phyloP scores from a whole-genome alignment of 2,888 invertebrate genomes.

The Pelosia muscerda region DNA sequence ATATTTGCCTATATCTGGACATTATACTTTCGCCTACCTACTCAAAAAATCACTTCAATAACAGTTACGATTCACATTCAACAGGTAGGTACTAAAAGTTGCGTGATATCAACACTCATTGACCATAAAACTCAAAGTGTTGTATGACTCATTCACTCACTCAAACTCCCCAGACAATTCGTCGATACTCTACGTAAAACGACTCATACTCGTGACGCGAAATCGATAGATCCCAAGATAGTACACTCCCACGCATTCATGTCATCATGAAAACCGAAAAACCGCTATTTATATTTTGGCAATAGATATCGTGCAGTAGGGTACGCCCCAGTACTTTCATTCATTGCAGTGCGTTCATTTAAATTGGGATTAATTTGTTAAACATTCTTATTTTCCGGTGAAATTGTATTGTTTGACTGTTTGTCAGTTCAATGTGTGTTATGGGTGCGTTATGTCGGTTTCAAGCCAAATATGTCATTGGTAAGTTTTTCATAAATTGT shows the following conservation, averaged over 20 bases:
- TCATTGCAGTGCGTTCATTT: slow-evolving; percentile 38
- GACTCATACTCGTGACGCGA: slow-evolving; percentile 53
- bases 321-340: slow-evolving; percentile 31
- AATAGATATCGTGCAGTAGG: slow-evolving; percentile 40
- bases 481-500: slow-evolving; percentile 62
- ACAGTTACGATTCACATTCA: slow-evolving; percentile 5
- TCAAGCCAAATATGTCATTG: slow-evolving; percentile 81
- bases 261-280: slow-evolving; percentile 27
- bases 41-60: neutral
- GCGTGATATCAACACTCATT: slow-evolving; percentile 35
- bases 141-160: slow-evolving; percentile 33
- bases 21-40: neutral
- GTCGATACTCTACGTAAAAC: slow-evolving; percentile 36
- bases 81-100: slow-evolving; percentile 20
- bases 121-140: slow-evolving; percentile 31
- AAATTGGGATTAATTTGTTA: slow-evolving; percentile 52
- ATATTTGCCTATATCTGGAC: neutral
- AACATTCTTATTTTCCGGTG: slow-evolving; percentile 39
- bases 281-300: slow-evolving; percentile 50
- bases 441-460: slow-evolving; percentile 82
- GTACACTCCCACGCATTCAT: slow-evolving; percentile 41
- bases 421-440: slow-evolving; percentile 71
- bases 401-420: slow-evolving; percentile 31
- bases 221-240: slow-evolving; percentile 18
- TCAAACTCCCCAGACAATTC: slow-evolving; percentile 34